phyloP scores from a whole-genome alignment of 1,140 invertebrate genomes.

The Piezodorus guildinii region DNA sequence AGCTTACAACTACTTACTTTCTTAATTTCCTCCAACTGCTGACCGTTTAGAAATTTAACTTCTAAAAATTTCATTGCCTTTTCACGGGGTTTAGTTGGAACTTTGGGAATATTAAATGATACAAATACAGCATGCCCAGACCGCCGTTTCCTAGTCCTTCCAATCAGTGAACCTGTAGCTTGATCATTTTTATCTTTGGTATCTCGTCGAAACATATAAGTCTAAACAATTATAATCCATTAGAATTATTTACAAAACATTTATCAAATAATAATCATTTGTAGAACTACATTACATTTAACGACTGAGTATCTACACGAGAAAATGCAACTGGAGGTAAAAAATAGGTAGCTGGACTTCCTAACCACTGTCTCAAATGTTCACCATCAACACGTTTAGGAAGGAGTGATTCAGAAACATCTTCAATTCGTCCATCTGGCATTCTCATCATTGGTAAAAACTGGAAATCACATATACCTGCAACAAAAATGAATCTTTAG shows the following conservation, averaged over 20 bases:
- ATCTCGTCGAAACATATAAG: slow-evolving; percentile 35
- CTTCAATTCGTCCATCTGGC: slow-evolving; percentile 37
- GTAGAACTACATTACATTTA: slow-evolving; percentile 30
- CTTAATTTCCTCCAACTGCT: slow-evolving; percentile 38
- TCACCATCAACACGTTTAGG: slow-evolving; percentile 41
- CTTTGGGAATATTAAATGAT: slow-evolving; percentile 40
- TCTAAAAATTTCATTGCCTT: slow-evolving; percentile 39
- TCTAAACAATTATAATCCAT: slow-evolving; percentile 25
- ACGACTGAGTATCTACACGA: slow-evolving; percentile 55
- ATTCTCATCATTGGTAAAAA: slow-evolving; percentile 58
- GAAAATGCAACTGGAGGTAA: slow-evolving; percentile 66
- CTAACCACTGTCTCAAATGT: slow-evolving; percentile 46
- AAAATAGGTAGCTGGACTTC: slow-evolving; percentile 48
- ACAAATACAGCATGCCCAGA: slow-evolving; percentile 43
- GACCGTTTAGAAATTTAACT: slow-evolving; percentile 36
- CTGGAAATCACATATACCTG: slow-evolving; percentile 81
- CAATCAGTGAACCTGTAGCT: slow-evolving; percentile 36
- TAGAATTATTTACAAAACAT: not conserved
- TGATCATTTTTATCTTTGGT: slow-evolving; percentile 26
- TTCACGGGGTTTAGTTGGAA: slow-evolving; percentile 41
- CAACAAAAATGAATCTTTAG: slow-evolving; percentile 30
- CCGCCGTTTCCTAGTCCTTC: slow-evolving; percentile 41
- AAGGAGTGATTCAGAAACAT: slow-evolving; percentile 52
- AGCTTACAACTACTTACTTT: slow-evolving; percentile 30
- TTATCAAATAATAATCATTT: not conserved